Percentiles rank a stretch among this genome's conserved stretches.
phyloP scores from a whole-genome alignment of 2,797 vertebrate species.

The Argyrosomus regius region DNA sequence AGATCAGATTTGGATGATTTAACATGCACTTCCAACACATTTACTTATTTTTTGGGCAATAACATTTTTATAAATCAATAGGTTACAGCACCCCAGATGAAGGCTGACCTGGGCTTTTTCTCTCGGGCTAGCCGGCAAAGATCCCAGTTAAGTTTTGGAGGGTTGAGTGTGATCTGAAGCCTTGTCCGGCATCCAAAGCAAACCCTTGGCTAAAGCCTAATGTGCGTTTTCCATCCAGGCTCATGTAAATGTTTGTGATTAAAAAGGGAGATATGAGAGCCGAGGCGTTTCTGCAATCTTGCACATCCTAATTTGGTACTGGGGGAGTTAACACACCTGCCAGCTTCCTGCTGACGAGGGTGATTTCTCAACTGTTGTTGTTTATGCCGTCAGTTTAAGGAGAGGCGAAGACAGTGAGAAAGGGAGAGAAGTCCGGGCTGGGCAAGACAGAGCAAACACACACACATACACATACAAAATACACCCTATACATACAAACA shows the following conservation, averaged over 20 bases:
- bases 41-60: slow-evolving; percentile 26
- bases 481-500: slow-evolving; percentile 65
- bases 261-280: slow-evolving; percentile 77
- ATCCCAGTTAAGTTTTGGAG: slow-evolving; percentile 41
- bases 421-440: slow-evolving; percentile 74
- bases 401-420: slow-evolving; percentile 80
- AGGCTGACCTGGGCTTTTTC: slow-evolving; percentile 36
- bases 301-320: slow-evolving; percentile 91
- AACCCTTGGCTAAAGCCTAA: slow-evolving; percentile 60
- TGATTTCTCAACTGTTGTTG: slow-evolving; percentile 89
- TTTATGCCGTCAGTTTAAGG: slow-evolving; percentile 86
- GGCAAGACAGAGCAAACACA: slow-evolving; percentile 53
- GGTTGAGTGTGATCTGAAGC: slow-evolving; percentile 31
- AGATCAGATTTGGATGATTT: slow-evolving; percentile 27
- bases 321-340: slow-evolving; percentile 95
- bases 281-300: slow-evolving; percentile 86
- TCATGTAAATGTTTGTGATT: slow-evolving; percentile 80
- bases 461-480: slow-evolving; percentile 5
- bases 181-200: slow-evolving; percentile 44
- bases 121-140: slow-evolving; percentile 37
- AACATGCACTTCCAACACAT: slow-evolving; percentile 25
- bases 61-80: slow-evolving; percentile 38
- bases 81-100: slow-evolving; percentile 36
- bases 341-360: slow-evolving; percentile 92
- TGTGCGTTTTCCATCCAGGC: slow-evolving; percentile 53